Conservation (phyloP, 1,140 invertebrate genomes). For the Cydia splendana region DNA sequence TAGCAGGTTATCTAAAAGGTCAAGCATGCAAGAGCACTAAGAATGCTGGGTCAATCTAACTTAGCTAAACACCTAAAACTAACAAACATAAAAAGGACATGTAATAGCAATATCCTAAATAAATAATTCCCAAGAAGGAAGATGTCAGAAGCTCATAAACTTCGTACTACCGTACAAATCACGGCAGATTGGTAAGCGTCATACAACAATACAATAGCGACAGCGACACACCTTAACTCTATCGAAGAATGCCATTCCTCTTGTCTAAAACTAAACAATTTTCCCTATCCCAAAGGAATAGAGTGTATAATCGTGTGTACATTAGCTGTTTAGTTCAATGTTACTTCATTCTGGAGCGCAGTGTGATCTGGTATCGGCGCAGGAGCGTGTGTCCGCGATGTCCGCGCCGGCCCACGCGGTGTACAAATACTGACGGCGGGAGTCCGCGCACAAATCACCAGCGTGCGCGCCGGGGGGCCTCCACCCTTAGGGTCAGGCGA, state of each 20-base stretch:
- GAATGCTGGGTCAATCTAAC: no score
- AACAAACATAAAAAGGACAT: not conserved
- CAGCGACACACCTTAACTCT: not conserved
- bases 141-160: constrained; percentile 18
- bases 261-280: not conserved
- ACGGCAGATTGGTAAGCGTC: constrained; percentile 12
- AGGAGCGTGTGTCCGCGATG: constrained; percentile 47
- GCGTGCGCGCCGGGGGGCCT: constrained; percentile 56
- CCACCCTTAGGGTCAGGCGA: constrained; percentile 18
- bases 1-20: no score
- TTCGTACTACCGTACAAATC: constrained; percentile 16
- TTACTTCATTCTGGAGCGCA: not conserved
- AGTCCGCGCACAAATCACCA: constrained; percentile 74
- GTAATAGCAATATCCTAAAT: not conserved
- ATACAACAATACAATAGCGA: constrained; percentile 12
- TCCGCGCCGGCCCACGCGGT: constrained; percentile 51
- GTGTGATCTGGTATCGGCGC: constrained; percentile 19
- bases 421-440: constrained; percentile 74
- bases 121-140: not conserved
- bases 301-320: not conserved
- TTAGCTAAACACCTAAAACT: not conserved
- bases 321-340: not conserved
- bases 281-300: not conserved
- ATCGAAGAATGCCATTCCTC: not conserved
- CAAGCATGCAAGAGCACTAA: no score